Conservation (phyloP, 2,113 vertebrate genomes). For the Anhinga anhinga region DNA sequence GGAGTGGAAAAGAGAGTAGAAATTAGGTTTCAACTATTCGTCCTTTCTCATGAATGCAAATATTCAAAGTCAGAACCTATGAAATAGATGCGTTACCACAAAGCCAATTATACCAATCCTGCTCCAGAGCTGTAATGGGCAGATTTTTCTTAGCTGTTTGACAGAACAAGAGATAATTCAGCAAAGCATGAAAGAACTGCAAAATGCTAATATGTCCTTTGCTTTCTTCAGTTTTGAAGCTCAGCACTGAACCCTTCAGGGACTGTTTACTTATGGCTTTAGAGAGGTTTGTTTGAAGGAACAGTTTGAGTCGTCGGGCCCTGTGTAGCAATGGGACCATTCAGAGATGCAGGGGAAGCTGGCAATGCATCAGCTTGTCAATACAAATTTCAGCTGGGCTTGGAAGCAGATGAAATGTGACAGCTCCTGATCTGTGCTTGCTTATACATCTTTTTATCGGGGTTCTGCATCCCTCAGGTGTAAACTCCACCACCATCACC, state of each 20-base stretch:
- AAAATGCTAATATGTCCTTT: constrained; percentile 1
- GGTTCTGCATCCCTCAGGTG: background rate
- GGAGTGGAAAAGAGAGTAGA: background rate
- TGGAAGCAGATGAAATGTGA: background rate
- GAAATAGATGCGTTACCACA: constrained; percentile 26
- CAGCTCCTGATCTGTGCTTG: background rate
- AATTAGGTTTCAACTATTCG: background rate
- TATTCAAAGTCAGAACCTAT: background rate
- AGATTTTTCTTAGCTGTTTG: constrained; percentile 32
- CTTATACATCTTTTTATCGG: background rate
- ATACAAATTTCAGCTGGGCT: background rate
- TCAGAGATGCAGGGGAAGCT: background rate
- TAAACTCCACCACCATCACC: background rate
- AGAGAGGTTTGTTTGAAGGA: background rate
- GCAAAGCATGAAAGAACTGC: constrained; percentile 38
- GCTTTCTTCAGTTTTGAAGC: background rate
- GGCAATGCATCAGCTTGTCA: background rate
- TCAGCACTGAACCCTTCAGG: background rate
- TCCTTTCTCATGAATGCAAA: constrained; percentile 19
- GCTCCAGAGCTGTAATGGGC: background rate
- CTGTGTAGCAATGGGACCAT: background rate
- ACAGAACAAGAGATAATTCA: constrained; percentile 37
- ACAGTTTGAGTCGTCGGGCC: background rate
- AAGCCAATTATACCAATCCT: constrained; percentile 36
- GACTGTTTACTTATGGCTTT: background rate